Conservation (phyloP, 2,113 vertebrate genomes). For the Mirza zaza region DNA sequence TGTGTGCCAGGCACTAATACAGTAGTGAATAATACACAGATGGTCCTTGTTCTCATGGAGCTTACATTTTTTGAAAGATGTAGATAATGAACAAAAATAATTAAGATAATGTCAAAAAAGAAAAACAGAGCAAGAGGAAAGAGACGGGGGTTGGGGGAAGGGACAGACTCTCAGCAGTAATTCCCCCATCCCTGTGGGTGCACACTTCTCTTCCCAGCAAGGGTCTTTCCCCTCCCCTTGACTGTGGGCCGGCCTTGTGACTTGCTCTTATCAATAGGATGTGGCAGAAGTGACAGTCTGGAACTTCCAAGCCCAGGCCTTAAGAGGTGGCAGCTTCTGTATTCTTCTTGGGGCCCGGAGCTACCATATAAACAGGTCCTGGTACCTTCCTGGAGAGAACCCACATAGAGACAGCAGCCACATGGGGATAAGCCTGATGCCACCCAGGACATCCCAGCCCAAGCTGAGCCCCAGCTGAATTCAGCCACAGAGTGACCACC, state of each 20-base stretch:
- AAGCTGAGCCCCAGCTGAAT: background rate
- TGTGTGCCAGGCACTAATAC: background rate
- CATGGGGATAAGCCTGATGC: background rate
- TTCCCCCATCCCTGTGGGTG: background rate
- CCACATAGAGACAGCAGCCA: background rate
- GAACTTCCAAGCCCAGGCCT: background rate
- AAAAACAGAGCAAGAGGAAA: background rate
- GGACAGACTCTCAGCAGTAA: accelerated
- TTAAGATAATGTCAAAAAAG: background rate
- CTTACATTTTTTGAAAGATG: background rate
- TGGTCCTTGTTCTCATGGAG: background rate
- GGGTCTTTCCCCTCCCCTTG: background rate
- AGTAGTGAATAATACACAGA: too few relatives aligned
- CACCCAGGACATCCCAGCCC: background rate
- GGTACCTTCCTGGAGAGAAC: background rate
- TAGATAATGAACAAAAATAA: background rate
- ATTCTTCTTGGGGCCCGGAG: background rate
- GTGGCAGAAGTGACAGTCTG: background rate
- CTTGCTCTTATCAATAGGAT: background rate
- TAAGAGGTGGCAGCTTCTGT: background rate
- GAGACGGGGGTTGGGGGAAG: too few relatives aligned
- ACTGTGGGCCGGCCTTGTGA: too few relatives aligned
- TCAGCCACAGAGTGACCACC: background rate
- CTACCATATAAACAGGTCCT: background rate
- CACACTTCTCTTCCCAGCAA: background rate